phyloP scores from a whole-genome alignment of 2,888 invertebrate genomes.

The Coleophora deauratella region DNA sequence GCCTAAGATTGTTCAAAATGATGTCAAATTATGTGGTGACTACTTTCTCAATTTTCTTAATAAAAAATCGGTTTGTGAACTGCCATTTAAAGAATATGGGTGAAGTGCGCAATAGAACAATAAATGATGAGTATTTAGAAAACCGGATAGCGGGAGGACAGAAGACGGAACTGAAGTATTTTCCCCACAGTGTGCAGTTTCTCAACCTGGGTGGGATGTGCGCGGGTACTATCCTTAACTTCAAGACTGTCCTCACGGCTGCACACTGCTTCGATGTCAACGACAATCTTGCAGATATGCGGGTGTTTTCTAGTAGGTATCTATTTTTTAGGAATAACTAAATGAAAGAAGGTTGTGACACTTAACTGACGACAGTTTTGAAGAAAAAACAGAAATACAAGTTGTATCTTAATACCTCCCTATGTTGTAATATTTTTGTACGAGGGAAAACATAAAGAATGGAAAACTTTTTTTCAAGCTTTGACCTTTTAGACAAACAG shows the following conservation, averaged over 20 bases:
- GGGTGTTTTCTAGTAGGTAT: slow-evolving; percentile 28
- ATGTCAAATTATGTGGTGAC: no score
- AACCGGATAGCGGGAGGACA: slow-evolving; percentile 25
- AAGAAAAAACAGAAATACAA: no score
- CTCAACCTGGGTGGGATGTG: slow-evolving; percentile 30
- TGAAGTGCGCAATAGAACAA: slow-evolving; percentile 19
- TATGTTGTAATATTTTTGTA: no score
- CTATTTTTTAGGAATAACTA: neutral
- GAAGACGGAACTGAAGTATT: slow-evolving; percentile 15
- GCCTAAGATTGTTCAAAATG: no score
- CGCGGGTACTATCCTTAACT: slow-evolving; percentile 28
- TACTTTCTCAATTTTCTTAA: neutral
- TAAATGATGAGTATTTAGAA: slow-evolving; percentile 12
- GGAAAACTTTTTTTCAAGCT: no score
- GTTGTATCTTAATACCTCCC: no score
- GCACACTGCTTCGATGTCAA: slow-evolving; percentile 36
- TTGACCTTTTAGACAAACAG: no score
- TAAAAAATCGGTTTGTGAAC: slow-evolving; percentile 4
- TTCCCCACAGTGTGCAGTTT: slow-evolving; percentile 29
- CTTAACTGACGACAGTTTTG: neutral
- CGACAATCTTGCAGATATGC: slow-evolving; percentile 28
- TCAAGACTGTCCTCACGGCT: slow-evolving; percentile 30
- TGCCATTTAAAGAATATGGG: slow-evolving; percentile 30
- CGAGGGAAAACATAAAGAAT: no score
- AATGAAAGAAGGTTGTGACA: neutral